phyloP scores from a whole-genome alignment of 2,113 vertebrate genomes.

The Psophia crepitans region DNA sequence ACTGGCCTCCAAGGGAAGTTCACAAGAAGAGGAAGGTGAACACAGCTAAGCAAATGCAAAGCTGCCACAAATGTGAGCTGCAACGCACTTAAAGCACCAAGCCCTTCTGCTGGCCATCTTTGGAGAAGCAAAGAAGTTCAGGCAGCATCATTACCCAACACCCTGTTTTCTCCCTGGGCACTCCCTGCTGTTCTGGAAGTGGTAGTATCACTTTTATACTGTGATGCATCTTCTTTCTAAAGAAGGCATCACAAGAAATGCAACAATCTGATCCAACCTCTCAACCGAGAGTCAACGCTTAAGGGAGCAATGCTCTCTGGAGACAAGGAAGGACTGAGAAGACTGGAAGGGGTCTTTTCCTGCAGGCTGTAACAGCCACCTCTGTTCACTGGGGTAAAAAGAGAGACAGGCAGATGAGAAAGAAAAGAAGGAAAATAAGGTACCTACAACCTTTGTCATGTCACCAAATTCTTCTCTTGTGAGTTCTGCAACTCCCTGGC shows the following conservation, averaged over 20 bases:
- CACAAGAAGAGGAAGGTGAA: neutral
- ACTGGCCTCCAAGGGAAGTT: neutral
- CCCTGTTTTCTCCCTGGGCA: neutral
- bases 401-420: neutral
- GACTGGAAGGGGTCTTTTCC: neutral
- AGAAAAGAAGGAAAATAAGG: neutral
- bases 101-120: neutral
- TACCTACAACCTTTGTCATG: neutral
- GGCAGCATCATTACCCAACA: neutral
- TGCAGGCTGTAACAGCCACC: neutral
- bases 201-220: neutral
- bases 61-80: neutral
- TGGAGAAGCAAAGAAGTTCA: neutral
- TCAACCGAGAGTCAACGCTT: neutral
- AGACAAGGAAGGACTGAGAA: neutral
- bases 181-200: neutral
- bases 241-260: neutral
- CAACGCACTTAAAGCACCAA: neutral
- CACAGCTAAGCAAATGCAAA: neutral
- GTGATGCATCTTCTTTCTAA: neutral
- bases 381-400: neutral
- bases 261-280: neutral
- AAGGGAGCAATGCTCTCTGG: neutral
- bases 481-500: neutral
- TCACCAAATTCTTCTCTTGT: neutral